Evolutionary conservation across 2,888 invertebrate species (phyloP).

Genomic region (Orchestes rusci): DNA sequence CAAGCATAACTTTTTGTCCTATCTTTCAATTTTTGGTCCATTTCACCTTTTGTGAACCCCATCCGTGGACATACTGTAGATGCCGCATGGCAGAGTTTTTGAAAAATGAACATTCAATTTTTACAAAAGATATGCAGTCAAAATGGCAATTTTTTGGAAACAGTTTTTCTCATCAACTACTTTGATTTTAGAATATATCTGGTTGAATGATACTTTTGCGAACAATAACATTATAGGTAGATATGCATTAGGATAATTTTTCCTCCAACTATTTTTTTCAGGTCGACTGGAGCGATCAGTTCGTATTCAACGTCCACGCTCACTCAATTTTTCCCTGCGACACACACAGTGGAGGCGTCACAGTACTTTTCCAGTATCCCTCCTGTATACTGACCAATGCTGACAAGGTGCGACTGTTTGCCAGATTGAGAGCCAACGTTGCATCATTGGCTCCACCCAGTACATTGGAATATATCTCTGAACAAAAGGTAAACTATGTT

Average conservation of each 20-base stretch:
- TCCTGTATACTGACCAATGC: constrained; percentile 70
- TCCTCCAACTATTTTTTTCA: too few relatives aligned
- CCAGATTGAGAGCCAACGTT: constrained; percentile 62
- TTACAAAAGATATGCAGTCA: too few relatives aligned
- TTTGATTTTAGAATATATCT: neutral
- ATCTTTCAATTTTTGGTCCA: too few relatives aligned
- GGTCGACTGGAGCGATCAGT: constrained; percentile 81
- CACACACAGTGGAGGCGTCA: constrained; percentile 59
- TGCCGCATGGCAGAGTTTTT: too few relatives aligned
- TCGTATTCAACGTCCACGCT: constrained; percentile 77
- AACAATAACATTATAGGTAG: neutral
- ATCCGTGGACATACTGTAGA: too few relatives aligned
- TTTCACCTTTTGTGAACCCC: too few relatives aligned
- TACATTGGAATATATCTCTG: constrained; percentile 56
- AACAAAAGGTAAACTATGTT: constrained; percentile 47
- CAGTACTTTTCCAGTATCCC: constrained; percentile 78
- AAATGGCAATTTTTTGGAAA: too few relatives aligned
- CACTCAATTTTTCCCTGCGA: constrained; percentile 79
- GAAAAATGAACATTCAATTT: too few relatives aligned
- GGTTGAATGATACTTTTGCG: neutral
- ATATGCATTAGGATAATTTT: neutral
- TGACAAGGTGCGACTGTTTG: constrained; percentile 74
- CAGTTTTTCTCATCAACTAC: too few relatives aligned
- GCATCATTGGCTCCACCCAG: constrained; percentile 61
- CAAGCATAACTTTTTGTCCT: too few relatives aligned